phyloP scores from a whole-genome alignment of 2,888 invertebrate genomes.

The Philaethria dido region DNA sequence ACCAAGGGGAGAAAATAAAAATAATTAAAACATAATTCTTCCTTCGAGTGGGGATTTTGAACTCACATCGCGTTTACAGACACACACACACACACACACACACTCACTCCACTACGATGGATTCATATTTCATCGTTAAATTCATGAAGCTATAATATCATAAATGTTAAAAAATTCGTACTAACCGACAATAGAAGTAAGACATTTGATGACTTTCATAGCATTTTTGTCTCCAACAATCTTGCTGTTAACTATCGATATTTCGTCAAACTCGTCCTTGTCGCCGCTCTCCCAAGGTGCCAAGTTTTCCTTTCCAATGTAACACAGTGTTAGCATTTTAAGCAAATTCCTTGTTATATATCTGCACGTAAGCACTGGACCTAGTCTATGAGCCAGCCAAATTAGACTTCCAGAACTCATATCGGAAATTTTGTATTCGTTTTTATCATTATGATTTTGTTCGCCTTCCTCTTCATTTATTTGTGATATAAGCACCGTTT shows the following conservation, averaged over 20 bases:
- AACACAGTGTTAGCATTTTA: slow-evolving; percentile 97
- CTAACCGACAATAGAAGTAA: slow-evolving; percentile 93
- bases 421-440: slow-evolving; percentile 87
- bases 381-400: slow-evolving; percentile 96
- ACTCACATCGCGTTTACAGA: no score
- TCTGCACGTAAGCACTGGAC: slow-evolving; percentile 96
- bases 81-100: no score
- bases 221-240: slow-evolving; percentile 92
- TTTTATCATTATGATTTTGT: slow-evolving; percentile 51
- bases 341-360: slow-evolving; percentile 95
- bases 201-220: slow-evolving; percentile 93
- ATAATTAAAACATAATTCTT: no score
- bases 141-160: no score
- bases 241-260: slow-evolving; percentile 86
- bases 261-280: slow-evolving; percentile 81
- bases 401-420: slow-evolving; percentile 94
- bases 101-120: no score
- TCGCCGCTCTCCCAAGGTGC: slow-evolving; percentile 73
- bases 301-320: slow-evolving; percentile 92
- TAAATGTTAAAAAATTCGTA: slow-evolving; percentile 30
- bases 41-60: no score
- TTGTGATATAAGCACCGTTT: slow-evolving; percentile 43
- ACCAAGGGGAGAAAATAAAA: no score
- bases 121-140: no score
- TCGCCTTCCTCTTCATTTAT: slow-evolving; percentile 55